Conservation (phyloP, 2,797 vertebrate species). For the Chiloscyllium punctatum region DNA sequence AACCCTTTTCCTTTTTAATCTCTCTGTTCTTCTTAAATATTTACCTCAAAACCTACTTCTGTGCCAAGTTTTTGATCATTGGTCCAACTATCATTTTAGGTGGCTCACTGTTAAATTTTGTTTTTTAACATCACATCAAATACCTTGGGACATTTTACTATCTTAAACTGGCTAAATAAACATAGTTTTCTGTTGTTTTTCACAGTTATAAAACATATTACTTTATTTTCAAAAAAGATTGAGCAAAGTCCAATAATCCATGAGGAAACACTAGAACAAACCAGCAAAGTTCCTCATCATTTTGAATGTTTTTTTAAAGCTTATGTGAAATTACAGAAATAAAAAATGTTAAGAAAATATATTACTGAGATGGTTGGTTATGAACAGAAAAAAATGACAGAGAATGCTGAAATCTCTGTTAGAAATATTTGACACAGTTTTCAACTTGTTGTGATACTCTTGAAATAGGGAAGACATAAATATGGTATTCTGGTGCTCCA, state of each 20-base stretch:
- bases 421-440: conserved; percentile 39
- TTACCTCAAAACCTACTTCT: background rate
- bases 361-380: background rate
- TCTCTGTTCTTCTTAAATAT: background rate
- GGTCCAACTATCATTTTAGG: background rate
- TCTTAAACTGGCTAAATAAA: background rate
- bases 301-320: background rate
- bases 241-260: background rate
- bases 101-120: background rate
- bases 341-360: background rate
- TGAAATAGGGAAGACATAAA: conserved; percentile 45
- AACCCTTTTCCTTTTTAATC: background rate
- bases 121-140: background rate
- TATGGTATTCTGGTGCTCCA: conserved; percentile 43
- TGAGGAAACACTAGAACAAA: background rate
- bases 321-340: background rate
- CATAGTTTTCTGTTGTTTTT: background rate
- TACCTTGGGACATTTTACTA: background rate
- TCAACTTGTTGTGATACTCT: conserved; percentile 43
- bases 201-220: background rate
- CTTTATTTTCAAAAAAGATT: background rate
- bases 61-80: background rate
- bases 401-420: background rate
- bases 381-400: background rate
- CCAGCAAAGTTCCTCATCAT: background rate